Evolutionary conservation across 2,888 invertebrate species (phyloP), one percentile per base, ranked within the genome.

Genomic region (Amblyjoppa proteus): DNA sequence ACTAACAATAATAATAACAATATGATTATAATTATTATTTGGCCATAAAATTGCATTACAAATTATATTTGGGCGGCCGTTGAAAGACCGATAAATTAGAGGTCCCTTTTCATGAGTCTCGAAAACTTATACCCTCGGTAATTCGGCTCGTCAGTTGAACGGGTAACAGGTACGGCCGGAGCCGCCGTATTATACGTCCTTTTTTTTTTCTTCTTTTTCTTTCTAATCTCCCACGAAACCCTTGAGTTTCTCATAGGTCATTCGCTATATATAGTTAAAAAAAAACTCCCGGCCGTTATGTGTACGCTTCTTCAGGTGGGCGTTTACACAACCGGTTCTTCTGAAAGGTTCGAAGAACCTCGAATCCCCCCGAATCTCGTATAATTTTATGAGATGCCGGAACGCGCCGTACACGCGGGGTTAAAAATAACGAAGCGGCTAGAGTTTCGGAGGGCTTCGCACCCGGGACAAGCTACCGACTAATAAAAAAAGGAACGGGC

Each of bases 251-350:
- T 38, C 70, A 70, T 81, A 61, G 76, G 49, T 69, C 58, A 66
- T 61, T 25, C 38, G 20, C 38, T n/a, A n/a, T 51, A 66, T 73
- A 38, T 45, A 45, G 45, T 51, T 66, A 49, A 69, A 61, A 71
- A 51, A 70, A 64, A 58, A 71, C 34, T 1, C 45, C 16, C 45
- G 41, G 64, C 66, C 71, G 79, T 71, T 64, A 66, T 41, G 51
- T 78, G 51, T 78, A 56, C 13, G 49, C 38, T 77, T 78, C 56
- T 41, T 73, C 78, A 79, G 69, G 61, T 70, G 64, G 64, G 74
- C 69, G 70, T 83, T 75, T 51, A 31, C 38, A 70, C 20, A 69
- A 83, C 79, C 74, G 83, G 83, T 83, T 83, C 68, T 64, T 6
- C 56, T 38, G 28, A 71, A 80, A 28, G 70, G 31, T 49, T 20